phyloP scores from a whole-genome alignment of 1,140 invertebrate genomes.

The Phthorimaea operculella region DNA sequence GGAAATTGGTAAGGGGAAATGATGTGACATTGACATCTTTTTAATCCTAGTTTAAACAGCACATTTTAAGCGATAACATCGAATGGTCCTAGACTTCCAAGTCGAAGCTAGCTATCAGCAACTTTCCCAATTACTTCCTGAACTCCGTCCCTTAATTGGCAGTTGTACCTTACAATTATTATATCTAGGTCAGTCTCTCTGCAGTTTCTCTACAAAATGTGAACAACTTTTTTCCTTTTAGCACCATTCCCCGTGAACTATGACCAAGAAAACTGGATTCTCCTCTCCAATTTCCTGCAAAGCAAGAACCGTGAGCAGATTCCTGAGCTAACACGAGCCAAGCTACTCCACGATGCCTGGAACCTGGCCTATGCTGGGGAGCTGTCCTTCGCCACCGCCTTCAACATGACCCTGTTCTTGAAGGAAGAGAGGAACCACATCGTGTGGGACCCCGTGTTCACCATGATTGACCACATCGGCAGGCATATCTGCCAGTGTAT shows the following conservation, averaged over 20 bases:
- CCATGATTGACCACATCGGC: constrained; percentile 81
- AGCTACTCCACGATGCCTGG: constrained; percentile 82
- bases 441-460: constrained; percentile 82
- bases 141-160: too few species aligned
- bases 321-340: constrained; percentile 77
- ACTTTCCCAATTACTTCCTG: too few species aligned
- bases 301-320: constrained; percentile 68
- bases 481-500: constrained; percentile 74
- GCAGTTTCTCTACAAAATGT: too few species aligned
- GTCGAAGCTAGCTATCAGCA: too few species aligned
- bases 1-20: constrained; percentile 72
- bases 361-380: constrained; percentile 83
- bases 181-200: too few species aligned
- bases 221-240: constrained; percentile 32
- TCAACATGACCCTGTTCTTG: constrained; percentile 81
- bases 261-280: constrained; percentile 81
- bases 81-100: too few species aligned
- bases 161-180: too few species aligned
- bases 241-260: constrained; percentile 87
- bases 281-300: constrained; percentile 74
- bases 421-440: constrained; percentile 76
- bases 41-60: too few species aligned
- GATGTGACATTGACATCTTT: too few species aligned
- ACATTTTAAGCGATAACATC: too few species aligned
- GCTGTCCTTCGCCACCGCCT: constrained; percentile 74